Conservation (phyloP, 2,113 vertebrate species). For the Brevimyrus niger region DNA sequence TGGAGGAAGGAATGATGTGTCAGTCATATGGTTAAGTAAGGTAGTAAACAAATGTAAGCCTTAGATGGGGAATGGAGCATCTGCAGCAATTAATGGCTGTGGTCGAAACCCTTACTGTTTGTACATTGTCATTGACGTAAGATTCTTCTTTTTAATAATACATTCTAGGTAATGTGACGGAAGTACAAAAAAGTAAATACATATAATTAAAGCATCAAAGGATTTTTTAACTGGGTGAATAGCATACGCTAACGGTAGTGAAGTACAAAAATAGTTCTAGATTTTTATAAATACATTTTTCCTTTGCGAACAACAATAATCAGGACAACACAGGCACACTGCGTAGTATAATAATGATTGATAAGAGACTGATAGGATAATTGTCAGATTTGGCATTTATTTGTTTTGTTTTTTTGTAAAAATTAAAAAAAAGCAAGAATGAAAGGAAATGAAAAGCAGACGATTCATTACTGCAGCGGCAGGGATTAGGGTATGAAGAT, state of each 20-base stretch:
- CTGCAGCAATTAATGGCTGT: background rate
- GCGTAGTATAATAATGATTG: background rate
- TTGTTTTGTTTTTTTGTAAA: too few relatives aligned
- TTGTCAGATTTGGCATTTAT: background rate
- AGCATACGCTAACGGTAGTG: background rate
- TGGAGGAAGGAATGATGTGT: background rate
- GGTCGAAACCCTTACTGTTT: background rate
- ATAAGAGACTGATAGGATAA: background rate
- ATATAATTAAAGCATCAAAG: background rate
- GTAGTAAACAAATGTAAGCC: background rate
- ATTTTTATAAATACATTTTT: background rate
- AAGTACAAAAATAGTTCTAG: background rate
- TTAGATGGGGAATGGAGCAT: background rate
- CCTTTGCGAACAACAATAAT: background rate
- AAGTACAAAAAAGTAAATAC: background rate
- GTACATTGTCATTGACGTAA: background rate
- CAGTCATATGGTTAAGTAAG: background rate
- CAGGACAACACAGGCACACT: background rate
- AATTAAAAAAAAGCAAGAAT: background rate
- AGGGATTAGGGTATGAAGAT: slow-evolving; percentile 31
- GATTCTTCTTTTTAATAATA: background rate
- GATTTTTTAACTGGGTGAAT: background rate
- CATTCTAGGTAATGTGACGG: background rate
- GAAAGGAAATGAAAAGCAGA: background rate
- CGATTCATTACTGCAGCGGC: background rate